Evolutionary conservation across 1,140 invertebrate species (phyloP).

Genomic region (Drosophila nasuta): DNA sequence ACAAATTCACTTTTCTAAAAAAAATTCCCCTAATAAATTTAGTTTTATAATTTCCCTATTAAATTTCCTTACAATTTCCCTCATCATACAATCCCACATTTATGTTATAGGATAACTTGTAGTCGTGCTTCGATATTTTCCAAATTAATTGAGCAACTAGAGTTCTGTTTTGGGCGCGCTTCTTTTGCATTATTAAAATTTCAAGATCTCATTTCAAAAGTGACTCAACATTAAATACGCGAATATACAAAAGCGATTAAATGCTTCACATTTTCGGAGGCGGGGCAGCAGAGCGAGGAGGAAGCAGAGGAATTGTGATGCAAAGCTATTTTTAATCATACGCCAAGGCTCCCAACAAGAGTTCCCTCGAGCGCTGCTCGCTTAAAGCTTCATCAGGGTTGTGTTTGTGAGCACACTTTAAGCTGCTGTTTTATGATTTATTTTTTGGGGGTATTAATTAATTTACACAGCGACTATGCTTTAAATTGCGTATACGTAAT

Average conservation of each 20-base stretch:
- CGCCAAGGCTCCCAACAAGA: conserved; percentile 6
- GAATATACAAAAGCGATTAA: conserved; percentile 9
- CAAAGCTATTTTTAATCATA: conserved; percentile 44
- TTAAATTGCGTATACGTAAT: conserved; percentile 15
- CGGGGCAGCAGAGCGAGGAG: neutral
- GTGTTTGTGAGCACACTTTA: conserved; percentile 11
- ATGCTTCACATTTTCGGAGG: conserved; percentile 17
- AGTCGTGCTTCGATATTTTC: neutral
- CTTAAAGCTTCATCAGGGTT: conserved; percentile 15
- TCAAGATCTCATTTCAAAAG: conserved; percentile 10
- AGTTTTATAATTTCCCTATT: too few relatives aligned
- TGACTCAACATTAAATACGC: conserved; percentile 20
- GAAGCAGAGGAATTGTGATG: neutral
- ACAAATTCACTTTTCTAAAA: too few relatives aligned
- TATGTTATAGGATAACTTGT: neutral
- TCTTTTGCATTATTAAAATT: conserved; percentile 11
- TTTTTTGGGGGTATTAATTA: conserved; percentile 32
- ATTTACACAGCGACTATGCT: neutral
- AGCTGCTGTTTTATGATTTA: conserved; percentile 26
- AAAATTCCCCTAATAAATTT: too few relatives aligned
- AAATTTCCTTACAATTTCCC: too few relatives aligned
- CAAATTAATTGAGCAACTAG: neutral
- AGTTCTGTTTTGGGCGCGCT: neutral
- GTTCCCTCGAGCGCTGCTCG: neutral
- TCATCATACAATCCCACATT: too few relatives aligned